Conservation (phyloP, 2,113 vertebrate genomes). For the Pelvicachromis taeniatus region DNA sequence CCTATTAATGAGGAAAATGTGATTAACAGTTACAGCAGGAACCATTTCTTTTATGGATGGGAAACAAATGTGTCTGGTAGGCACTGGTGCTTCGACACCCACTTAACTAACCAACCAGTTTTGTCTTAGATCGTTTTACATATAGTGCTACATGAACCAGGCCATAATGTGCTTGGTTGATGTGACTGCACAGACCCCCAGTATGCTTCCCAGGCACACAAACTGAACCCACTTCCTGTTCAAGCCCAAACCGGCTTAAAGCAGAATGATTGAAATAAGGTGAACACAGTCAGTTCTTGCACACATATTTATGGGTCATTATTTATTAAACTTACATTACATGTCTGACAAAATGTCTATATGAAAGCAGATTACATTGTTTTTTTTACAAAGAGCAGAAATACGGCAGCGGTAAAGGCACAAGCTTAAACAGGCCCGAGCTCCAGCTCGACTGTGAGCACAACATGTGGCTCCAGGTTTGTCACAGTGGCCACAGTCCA, state of each 20-base stretch:
- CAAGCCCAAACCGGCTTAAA: neutral
- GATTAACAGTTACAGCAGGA: neutral
- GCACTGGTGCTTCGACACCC: neutral
- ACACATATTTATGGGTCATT: neutral
- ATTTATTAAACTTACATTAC: neutral
- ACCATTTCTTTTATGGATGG: neutral
- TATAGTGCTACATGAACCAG: neutral
- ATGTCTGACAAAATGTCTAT: neutral
- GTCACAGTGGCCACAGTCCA: neutral
- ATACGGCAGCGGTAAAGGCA: neutral
- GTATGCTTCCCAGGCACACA: neutral
- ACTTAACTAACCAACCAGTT: neutral
- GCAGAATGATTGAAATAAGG: neutral
- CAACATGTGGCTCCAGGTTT: neutral
- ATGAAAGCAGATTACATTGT: neutral
- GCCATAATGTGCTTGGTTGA: neutral
- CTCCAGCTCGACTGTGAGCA: neutral
- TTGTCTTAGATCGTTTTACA: neutral
- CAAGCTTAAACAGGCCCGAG: neutral
- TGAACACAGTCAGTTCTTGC: neutral
- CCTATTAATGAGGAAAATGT: neutral
- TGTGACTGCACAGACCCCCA: neutral
- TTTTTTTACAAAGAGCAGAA: neutral
- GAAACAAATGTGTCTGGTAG: neutral
- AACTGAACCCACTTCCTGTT: neutral